phyloP scores from a whole-genome alignment of 2,113 vertebrate genomes.

The Gracilinanus agilis region DNA sequence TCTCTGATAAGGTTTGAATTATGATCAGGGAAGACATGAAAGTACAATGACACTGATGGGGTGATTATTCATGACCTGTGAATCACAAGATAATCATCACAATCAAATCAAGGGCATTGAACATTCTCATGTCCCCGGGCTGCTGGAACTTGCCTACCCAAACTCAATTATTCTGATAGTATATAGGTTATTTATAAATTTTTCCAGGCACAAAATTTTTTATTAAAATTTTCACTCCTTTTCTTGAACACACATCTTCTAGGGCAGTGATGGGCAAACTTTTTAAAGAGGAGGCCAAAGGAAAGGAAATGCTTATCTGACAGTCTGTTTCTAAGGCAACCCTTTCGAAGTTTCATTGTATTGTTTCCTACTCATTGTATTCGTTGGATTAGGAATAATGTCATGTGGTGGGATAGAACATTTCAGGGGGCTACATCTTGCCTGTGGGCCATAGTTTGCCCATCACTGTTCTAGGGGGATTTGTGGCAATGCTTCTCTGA shows the following conservation, averaged over 20 bases:
- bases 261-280: too few relatives aligned
- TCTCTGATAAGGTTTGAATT: slow-evolving; percentile 14
- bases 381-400: too few relatives aligned
- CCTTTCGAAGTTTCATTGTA: too few relatives aligned
- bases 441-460: too few relatives aligned
- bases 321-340: too few relatives aligned
- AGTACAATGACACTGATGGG: background rate
- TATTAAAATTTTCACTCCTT: slow-evolving; percentile 46
- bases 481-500: slow-evolving; percentile 56
- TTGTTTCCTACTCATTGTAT: too few relatives aligned
- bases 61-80: slow-evolving; percentile 25
- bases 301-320: too few relatives aligned
- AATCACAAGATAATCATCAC: slow-evolving; percentile 43
- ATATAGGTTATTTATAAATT: slow-evolving; percentile 48
- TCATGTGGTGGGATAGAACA: too few relatives aligned
- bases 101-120: slow-evolving; percentile 11
- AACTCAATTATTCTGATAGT: slow-evolving; percentile 38
- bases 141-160: background rate
- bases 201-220: slow-evolving; percentile 60
- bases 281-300: too few relatives aligned
- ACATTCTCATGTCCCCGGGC: background rate
- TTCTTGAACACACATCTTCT: slow-evolving; percentile 58
- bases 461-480: too few relatives aligned
- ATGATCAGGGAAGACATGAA: background rate
- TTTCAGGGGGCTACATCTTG: too few relatives aligned